Base-by-base conservation (phyloP, 1,140 invertebrate species). In the Bombus soroeensis region DNA sequence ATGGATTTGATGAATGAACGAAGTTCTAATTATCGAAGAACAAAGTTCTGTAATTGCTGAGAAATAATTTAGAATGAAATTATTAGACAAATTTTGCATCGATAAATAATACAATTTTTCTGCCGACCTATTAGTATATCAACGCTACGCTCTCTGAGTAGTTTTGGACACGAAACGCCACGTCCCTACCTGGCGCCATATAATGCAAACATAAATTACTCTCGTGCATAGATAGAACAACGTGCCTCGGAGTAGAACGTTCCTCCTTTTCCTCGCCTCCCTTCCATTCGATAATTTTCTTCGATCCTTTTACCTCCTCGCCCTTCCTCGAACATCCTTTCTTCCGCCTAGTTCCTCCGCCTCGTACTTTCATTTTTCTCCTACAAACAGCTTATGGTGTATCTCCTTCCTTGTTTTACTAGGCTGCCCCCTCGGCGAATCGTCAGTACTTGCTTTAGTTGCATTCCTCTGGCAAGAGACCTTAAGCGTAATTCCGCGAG, bases 391-490 rank as follows among this genome's bases (percentile, higher is more conserved):
- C 12, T 6, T 37, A 34, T 8, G 47, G 43, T 15, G 10, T 34
- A 6, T 41, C 66, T 71, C 34, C 32, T 57, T 37, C 22, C 25
- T 37, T 10, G 13, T 39, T n/a, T 47, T 22, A 1, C 9, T 25
- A 28, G 39, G 28, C 47, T 43, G 32, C 18, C 22, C 34, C 41
- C 28, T 43, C 66, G 83, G 32, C 12, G 59, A 43, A 85, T 74
- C 83, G 78, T 78, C 37, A 66, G 68, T 62, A 37, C 81, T 72
- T 57, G 71, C 47, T 53, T 85, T 53, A 59, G 43, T 89, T 82
- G 89, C 83, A 86, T 91, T 90, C 75, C 87, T 81, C 74, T 89
- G 91, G 86, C 92, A 92, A 88, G 85, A 75, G 85, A 87, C 57
- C 37, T 85, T 80, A 87, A 86, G 62, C 81, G 81, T 83, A 87